Percentiles rank a stretch among this genome's conserved stretches.
These are phyloP conservation scores for Aptenodytes forsteri DNA, from an alignment of 2,113 vertebrate species.

Conservation along the genomic window DNA sequence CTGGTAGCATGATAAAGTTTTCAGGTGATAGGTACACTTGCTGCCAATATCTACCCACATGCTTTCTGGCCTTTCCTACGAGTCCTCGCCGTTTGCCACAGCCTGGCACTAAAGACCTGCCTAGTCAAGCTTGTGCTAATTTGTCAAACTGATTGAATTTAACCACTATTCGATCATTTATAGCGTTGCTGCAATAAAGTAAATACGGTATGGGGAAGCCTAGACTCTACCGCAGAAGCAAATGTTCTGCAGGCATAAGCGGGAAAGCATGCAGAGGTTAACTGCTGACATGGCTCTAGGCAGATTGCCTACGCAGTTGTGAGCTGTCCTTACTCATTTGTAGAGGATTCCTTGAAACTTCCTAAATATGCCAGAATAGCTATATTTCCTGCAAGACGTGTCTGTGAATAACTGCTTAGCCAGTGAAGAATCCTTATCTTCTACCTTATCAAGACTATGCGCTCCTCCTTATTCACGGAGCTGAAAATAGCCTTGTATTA, in stretches of 20 bases:
- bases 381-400: not conserved
- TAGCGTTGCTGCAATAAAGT: too few species aligned
- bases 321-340: not conserved
- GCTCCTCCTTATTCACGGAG: not conserved
- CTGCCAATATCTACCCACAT: not conserved
- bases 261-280: not conserved
- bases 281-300: not conserved
- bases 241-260: not conserved
- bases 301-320: not conserved
- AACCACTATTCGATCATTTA: rapidly evolving
- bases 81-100: not conserved
- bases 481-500: not conserved
- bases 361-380: not conserved
- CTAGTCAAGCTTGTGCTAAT: not conserved
- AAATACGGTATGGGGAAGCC: not conserved
- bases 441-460: not conserved
- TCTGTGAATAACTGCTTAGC: not conserved
- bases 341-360: not conserved
- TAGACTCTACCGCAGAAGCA: not conserved
- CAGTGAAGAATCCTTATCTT: not conserved
- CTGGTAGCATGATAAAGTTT: not conserved
- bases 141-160: not conserved
- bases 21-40: not conserved
- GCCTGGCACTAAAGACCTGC: not conserved
- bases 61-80: not conserved